Evolutionary conservation across 92 coral and sea anemone species (phyloP).

Genomic region (Epizoanthus illoricatus): DNA sequence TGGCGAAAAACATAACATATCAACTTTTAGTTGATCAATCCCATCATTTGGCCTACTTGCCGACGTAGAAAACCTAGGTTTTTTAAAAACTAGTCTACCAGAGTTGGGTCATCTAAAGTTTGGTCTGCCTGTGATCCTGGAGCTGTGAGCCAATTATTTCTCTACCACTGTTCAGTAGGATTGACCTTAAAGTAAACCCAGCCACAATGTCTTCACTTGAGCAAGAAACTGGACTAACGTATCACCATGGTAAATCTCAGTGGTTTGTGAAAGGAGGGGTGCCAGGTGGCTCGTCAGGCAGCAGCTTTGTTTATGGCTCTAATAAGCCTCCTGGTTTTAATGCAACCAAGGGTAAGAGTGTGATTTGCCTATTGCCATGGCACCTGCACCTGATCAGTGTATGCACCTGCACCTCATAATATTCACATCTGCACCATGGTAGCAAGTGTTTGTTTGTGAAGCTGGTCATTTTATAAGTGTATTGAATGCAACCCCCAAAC

Average conservation of each 20-base stretch:
- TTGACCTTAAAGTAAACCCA: slow-evolving; percentile 1
- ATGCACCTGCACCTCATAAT: slow-evolving; percentile 1
- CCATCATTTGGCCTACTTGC: no score
- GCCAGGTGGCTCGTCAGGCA: slow-evolving; percentile 57
- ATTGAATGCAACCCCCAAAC: no score
- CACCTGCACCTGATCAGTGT: slow-evolving; percentile 9
- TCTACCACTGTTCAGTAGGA: background rate
- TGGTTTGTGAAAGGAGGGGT: slow-evolving; percentile 77
- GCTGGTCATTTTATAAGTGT: no score
- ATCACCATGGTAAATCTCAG: slow-evolving; percentile 78
- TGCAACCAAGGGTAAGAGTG: slow-evolving; percentile 13
- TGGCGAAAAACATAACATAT: no score
- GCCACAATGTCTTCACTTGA: slow-evolving; percentile 32
- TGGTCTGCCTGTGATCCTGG: no score
- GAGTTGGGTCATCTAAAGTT: no score
- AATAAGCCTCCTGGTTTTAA: slow-evolving; percentile 8
- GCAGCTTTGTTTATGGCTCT: slow-evolving; percentile 63
- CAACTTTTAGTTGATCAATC: no score
- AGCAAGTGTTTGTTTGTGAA: background rate
- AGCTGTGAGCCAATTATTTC: background rate
- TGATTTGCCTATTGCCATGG: no score
- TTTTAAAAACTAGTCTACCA: no score
- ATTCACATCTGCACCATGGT: background rate
- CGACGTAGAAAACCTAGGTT: no score
- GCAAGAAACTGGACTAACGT: slow-evolving; percentile 36